Conservation (phyloP, 1,140 invertebrate genomes). For the Drosophila yakuba region DNA sequence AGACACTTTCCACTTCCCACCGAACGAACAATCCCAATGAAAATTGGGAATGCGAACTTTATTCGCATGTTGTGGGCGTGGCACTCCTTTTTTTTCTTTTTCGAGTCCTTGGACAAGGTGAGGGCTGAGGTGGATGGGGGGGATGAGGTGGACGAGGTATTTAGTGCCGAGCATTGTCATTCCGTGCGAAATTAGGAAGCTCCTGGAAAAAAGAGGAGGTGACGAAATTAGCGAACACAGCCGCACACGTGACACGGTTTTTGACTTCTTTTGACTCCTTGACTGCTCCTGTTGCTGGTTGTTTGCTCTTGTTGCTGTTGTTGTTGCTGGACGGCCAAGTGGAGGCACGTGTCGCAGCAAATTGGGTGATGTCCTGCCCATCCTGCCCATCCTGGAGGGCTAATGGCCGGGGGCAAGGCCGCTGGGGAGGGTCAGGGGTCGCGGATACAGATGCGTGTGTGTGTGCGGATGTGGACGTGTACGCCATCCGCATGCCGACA, state of each 20-base stretch:
- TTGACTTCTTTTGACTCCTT: conserved; percentile 74
- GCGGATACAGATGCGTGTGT: conserved; percentile 11
- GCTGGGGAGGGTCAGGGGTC: background rate
- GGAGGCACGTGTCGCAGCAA: conserved; percentile 67
- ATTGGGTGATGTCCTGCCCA: conserved; percentile 26
- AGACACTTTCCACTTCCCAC: conserved; percentile 9
- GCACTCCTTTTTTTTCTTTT: background rate
- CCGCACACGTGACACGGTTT: conserved; percentile 64
- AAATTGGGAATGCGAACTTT: conserved; percentile 53
- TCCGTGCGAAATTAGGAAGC: conserved; percentile 71
- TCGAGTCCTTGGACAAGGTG: too few species aligned
- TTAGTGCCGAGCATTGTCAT: conserved; percentile 31
- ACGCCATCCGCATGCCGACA: conserved; percentile 23
- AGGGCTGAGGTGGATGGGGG: too few species aligned
- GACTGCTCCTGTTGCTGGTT: conserved; percentile 33
- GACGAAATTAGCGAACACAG: conserved; percentile 66
- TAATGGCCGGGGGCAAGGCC: conserved; percentile 8
- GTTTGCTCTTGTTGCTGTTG: background rate
- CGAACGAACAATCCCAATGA: conserved; percentile 70
- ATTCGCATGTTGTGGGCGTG: conserved; percentile 21
- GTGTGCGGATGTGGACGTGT: conserved; percentile 11
- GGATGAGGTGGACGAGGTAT: background rate
- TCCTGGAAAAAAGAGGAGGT: conserved; percentile 43
- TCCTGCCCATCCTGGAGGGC: background rate
- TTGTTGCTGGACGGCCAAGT: conserved; percentile 44